These are phyloP conservation scores for Takifugu rubripes DNA, from an alignment of 2,797 vertebrate genomes.

Conservation along the genomic window DNA sequence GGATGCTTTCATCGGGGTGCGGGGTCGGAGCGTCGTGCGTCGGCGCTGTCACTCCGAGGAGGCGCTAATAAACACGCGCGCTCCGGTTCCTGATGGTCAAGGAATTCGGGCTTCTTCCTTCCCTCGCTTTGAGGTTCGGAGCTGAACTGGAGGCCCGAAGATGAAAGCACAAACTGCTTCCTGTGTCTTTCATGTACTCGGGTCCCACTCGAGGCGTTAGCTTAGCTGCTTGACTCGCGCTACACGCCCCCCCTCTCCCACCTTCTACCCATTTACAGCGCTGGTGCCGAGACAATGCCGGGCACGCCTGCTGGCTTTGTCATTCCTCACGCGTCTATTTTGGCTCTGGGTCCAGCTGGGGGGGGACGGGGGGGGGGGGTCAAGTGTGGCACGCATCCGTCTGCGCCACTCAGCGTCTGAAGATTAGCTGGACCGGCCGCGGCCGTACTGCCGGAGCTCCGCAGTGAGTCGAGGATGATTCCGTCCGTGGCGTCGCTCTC, in stretches of 20 bases:
- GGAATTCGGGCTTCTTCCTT: conserved; percentile 10
- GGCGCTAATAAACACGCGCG: conserved; percentile 6
- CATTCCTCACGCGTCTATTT: conserved; percentile 63
- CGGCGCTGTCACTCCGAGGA: conserved; percentile 13
- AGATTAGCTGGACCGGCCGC: conserved; percentile 52
- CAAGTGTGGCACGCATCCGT: conserved; percentile 55
- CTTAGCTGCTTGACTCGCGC: too few species aligned
- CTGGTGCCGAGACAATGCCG: conserved; percentile 48
- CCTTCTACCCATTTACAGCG: conserved; percentile 43
- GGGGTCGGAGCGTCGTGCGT: conserved; percentile 38
- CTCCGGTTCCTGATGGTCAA: not conserved
- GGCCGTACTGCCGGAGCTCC: conserved; percentile 43
- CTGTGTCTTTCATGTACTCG: not conserved
- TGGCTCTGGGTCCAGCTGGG: conserved; percentile 32
- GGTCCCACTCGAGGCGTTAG: conserved; percentile 15
- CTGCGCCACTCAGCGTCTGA: conserved; percentile 44
- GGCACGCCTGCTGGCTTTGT: conserved; percentile 57
- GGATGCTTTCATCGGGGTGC: conserved; percentile 41
- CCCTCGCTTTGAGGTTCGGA: conserved; percentile 13
- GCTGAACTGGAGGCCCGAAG: conserved; percentile 13
- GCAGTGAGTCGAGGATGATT: conserved; percentile 32
- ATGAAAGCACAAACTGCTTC: conserved; percentile 17
- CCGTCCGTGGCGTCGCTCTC: conserved; percentile 44
- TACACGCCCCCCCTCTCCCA: conserved; percentile 24
- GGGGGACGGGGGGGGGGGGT: conserved; percentile 47